Percentiles rank a stretch among this genome's conserved stretches.
Evolutionary conservation across 2,113 vertebrate genomes (phyloP).

Genomic region (Gopherus flavomarginatus): DNA sequence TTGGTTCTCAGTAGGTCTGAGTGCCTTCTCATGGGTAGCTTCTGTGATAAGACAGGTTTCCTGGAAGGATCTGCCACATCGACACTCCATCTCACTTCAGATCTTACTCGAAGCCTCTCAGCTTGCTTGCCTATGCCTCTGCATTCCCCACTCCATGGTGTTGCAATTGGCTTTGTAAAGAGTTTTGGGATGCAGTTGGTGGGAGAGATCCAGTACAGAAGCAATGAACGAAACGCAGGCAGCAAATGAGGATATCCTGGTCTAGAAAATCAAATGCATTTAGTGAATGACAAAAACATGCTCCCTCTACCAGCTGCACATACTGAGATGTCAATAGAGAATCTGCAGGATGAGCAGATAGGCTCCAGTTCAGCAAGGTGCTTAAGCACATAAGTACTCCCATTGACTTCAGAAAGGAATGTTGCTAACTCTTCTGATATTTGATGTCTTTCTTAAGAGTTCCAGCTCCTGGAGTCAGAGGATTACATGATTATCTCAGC

Average conservation of each 20-base stretch:
- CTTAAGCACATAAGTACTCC: background rate
- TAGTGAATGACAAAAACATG: background rate
- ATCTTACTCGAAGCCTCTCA: background rate
- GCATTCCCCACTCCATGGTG: background rate
- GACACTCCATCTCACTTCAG: background rate
- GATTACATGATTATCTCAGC: background rate
- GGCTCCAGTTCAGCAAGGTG: background rate
- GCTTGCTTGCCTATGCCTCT: background rate
- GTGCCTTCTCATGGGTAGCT: background rate
- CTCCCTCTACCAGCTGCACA: background rate
- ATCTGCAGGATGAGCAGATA: background rate
- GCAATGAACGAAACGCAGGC: background rate
- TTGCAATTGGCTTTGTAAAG: background rate
- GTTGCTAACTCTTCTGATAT: background rate
- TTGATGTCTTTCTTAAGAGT: background rate
- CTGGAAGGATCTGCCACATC: too few relatives aligned
- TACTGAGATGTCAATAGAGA: background rate
- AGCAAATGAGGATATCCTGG: background rate
- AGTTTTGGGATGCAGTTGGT: background rate
- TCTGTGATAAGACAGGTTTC: too few relatives aligned
- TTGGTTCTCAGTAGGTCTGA: background rate
- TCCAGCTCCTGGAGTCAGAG: background rate
- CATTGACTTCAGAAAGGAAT: background rate
- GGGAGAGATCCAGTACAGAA: background rate
- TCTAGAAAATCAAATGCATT: background rate